These are phyloP conservation scores for Tilapia sparmanii DNA, from an alignment of 2,113 vertebrate species.

Conservation along the genomic window DNA sequence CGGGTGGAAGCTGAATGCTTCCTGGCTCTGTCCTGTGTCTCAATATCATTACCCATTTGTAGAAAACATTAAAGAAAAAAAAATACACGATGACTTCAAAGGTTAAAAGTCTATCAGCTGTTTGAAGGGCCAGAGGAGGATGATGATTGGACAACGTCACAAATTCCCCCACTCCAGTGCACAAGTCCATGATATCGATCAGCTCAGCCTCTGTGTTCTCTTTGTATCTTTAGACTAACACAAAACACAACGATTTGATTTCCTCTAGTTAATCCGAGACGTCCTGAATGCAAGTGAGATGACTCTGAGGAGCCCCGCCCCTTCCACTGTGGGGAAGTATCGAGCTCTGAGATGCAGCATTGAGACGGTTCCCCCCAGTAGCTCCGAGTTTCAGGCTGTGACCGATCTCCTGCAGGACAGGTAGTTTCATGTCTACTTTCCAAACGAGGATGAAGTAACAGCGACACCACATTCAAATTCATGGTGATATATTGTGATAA, in stretches of 20 bases:
- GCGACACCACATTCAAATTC: fast-evolving
- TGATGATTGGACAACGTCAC: not conserved
- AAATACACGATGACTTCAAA: not conserved
- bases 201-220: not conserved
- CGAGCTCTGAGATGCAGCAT: constrained; percentile 79
- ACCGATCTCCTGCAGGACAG: constrained; percentile 46
- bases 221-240: not conserved
- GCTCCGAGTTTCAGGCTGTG: constrained; percentile 68
- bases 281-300: constrained; percentile 77
- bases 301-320: constrained; percentile 55
- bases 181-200: not conserved
- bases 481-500: not conserved
- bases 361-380: constrained; percentile 60
- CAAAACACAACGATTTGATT: not conserved
- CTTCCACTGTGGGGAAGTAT: constrained; percentile 78
- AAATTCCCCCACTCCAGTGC: not conserved
- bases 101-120: not conserved
- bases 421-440: not conserved
- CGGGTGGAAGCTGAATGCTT: not conserved
- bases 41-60: not conserved
- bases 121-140: not conserved
- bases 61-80: not conserved
- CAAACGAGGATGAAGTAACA: not conserved
- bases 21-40: not conserved
- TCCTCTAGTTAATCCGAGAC: constrained; percentile 77